A percentile compares a stretch with the other conserved stretches of the same genome.
Conservation (phyloP, 1,140 invertebrate species). For the Dendrolimus punctatus region DNA sequence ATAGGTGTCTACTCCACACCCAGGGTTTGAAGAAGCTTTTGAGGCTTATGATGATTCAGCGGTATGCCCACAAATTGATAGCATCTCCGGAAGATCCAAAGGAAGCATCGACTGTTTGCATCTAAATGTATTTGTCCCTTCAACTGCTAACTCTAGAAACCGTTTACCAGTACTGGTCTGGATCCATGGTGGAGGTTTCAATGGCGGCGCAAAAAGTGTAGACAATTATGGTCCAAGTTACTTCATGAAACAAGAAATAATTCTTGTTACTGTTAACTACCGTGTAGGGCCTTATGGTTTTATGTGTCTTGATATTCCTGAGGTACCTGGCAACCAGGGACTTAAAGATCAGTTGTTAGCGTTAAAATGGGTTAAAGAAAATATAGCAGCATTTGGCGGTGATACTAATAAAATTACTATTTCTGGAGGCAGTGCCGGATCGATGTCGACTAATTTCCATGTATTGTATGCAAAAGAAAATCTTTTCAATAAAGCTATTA, state of each 20-base stretch:
- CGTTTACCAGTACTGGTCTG: slow-evolving; percentile 77
- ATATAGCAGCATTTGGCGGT: slow-evolving; percentile 80
- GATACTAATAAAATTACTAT: slow-evolving; percentile 76
- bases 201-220: slow-evolving; percentile 56
- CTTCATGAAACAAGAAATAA: slow-evolving; percentile 70
- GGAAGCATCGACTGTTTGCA: slow-evolving; percentile 34
- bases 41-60: slow-evolving; percentile 28
- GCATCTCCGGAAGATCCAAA: slow-evolving; percentile 14
- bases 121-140: slow-evolving; percentile 45
- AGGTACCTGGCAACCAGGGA: slow-evolving; percentile 80
- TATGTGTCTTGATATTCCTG: slow-evolving; percentile 75
- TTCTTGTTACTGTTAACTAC: slow-evolving; percentile 76
- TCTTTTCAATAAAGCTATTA: slow-evolving; percentile 26
- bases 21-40: slow-evolving; percentile 21
- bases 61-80: slow-evolving; percentile 28
- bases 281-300: slow-evolving; percentile 78
- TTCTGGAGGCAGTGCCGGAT: slow-evolving; percentile 80
- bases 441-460: slow-evolving; percentile 39
- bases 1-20: slow-evolving; percentile 21
- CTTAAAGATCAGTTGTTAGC: slow-evolving; percentile 80
- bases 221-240: slow-evolving; percentile 66
- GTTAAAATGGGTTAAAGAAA: slow-evolving; percentile 77
- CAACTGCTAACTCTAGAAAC: slow-evolving; percentile 18
- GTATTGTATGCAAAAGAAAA: slow-evolving; percentile 26
- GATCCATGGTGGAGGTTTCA: slow-evolving; percentile 80